phyloP scores from a whole-genome alignment of 2,888 invertebrate species.

The Orthosia cruda region DNA sequence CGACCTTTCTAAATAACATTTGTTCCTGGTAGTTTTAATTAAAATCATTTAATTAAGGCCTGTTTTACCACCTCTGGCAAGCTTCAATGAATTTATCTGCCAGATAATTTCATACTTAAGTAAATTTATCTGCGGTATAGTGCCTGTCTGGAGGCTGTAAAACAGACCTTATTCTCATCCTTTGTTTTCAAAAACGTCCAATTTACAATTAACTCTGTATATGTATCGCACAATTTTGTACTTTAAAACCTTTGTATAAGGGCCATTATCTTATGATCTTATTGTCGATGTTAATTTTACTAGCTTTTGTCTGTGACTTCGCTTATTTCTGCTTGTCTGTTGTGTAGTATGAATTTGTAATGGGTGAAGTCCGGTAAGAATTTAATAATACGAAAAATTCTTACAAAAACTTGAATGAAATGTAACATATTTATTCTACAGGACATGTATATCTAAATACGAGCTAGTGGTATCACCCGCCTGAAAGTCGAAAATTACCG shows the following conservation, averaged over 20 bases:
- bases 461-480: too few relatives aligned
- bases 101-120: background rate
- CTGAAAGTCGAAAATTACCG: too few relatives aligned
- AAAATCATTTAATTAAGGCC: background rate
- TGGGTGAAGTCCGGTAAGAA: slow-evolving; percentile 24
- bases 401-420: too few relatives aligned
- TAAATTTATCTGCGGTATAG: background rate
- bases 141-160: background rate
- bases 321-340: slow-evolving; percentile 47
- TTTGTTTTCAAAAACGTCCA: slow-evolving; percentile 29
- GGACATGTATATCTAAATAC: too few relatives aligned
- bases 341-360: slow-evolving; percentile 19
- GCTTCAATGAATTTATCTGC: background rate
- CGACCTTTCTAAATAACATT: slow-evolving; percentile 43
- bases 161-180: slow-evolving; percentile 2
- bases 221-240: slow-evolving; percentile 69
- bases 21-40: slow-evolving; percentile 5
- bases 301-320: slow-evolving; percentile 52
- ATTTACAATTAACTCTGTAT: slow-evolving; percentile 5
- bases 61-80: background rate
- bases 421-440: too few relatives aligned
- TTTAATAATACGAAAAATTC: background rate
- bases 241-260: slow-evolving; percentile 47
- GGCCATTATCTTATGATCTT: slow-evolving; percentile 56
- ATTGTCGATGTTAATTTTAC: slow-evolving; percentile 32